Conservation (phyloP, 1,140 invertebrate genomes). For the Neelides sp. region DNA sequence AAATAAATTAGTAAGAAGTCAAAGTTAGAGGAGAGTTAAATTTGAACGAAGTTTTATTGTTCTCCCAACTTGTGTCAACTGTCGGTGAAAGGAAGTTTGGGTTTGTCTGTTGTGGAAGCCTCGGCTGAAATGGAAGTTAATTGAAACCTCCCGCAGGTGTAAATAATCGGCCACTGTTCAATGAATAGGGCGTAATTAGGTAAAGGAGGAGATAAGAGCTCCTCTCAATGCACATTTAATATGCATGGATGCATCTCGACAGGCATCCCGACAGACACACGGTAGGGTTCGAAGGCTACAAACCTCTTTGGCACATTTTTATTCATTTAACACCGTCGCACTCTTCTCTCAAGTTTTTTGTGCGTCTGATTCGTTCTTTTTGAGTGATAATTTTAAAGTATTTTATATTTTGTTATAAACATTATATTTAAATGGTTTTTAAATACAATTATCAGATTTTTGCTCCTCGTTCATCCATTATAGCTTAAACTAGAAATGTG, state of each 20-base stretch:
- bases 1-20: neutral
- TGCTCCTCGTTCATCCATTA: too few relatives aligned
- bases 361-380: neutral
- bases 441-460: too few relatives aligned
- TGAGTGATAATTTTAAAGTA: too few relatives aligned
- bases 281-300: conserved; percentile 3
- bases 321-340: neutral
- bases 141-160: conserved; percentile 12
- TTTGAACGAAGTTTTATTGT: neutral
- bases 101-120: neutral
- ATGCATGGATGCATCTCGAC: neutral
- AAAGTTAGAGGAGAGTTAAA: neutral
- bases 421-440: too few relatives aligned
- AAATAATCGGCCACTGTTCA: conserved; percentile 3
- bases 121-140: conserved; percentile 2
- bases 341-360: neutral
- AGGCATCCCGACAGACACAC: neutral
- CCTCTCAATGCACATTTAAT: too few relatives aligned
- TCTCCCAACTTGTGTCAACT: neutral
- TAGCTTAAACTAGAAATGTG: too few relatives aligned
- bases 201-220: conserved; percentile 7
- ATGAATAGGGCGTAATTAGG: conserved; percentile 11
- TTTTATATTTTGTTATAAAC: too few relatives aligned
- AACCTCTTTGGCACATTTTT: neutral
- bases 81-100: neutral